These are phyloP conservation scores for Apolygus lucorum DNA, from an alignment of 1,140 invertebrate genomes.

Conservation along the genomic window DNA sequence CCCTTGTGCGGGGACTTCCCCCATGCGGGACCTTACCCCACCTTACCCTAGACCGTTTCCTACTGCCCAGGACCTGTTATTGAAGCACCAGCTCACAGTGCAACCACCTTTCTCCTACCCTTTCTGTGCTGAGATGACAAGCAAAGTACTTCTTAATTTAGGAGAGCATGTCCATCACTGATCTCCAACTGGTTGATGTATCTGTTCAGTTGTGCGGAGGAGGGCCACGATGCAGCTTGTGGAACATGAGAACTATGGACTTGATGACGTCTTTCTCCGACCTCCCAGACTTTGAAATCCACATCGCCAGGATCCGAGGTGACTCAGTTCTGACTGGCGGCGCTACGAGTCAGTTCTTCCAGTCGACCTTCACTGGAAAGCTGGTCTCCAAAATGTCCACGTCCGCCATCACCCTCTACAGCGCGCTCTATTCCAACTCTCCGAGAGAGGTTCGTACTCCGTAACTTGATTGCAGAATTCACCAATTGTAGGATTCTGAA, in stretches of 20 bases:
- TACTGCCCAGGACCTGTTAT: too few species aligned
- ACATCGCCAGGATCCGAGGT: constrained; percentile 67
- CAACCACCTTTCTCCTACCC: too few species aligned
- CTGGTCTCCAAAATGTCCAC: constrained; percentile 63
- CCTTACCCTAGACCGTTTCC: too few species aligned
- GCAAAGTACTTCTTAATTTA: too few species aligned
- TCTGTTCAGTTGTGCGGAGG: constrained; percentile 69
- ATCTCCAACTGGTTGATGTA: too few species aligned
- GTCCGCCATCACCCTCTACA: constrained; percentile 66
- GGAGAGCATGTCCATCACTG: too few species aligned
- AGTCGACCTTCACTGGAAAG: constrained; percentile 61
- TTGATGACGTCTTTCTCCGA: constrained; percentile 50
- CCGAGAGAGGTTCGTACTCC: constrained; percentile 64
- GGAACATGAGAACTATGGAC: constrained; percentile 69
- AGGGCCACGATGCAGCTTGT: constrained; percentile 67
- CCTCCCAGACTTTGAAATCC: constrained; percentile 55
- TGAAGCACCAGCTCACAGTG: too few species aligned
- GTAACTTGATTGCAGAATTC: too few species aligned
- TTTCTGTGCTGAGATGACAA: too few species aligned
- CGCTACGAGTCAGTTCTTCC: constrained; percentile 59
- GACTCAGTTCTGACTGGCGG: constrained; percentile 73
- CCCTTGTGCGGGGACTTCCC: too few species aligned
- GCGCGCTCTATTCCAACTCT: constrained; percentile 50
- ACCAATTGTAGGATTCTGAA: too few species aligned
- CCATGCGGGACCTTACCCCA: too few species aligned